Evolutionary conservation across 2,113 vertebrate species (phyloP).

Genomic region (Balaeniceps rex): DNA sequence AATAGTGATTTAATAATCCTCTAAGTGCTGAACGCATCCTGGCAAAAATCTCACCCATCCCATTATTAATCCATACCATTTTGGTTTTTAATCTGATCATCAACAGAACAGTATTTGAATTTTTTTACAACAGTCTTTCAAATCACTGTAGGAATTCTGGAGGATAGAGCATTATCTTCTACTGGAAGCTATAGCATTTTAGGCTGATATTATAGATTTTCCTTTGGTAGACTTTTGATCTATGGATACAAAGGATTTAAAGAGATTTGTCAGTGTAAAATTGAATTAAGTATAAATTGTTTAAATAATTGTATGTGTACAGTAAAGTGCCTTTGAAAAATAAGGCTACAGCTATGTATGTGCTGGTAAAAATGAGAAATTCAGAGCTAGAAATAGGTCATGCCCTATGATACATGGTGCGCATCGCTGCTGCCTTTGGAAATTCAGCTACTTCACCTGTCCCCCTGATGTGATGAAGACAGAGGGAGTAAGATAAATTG

Average conservation of each 20-base stretch:
- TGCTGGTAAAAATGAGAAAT: conserved; percentile 50
- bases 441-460: conserved; percentile 56
- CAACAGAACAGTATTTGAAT: not conserved
- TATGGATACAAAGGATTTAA: not conserved
- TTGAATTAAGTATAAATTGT: not conserved
- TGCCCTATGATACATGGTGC: conserved; percentile 20
- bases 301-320: not conserved
- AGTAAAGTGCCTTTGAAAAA: conserved; percentile 31
- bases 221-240: not conserved
- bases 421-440: conserved; percentile 55
- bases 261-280: conserved; percentile 20
- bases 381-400: not conserved
- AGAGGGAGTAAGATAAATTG: conserved; percentile 63
- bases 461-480: conserved; percentile 9
- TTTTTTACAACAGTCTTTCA: not conserved
- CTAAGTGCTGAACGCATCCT: not conserved
- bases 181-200: not conserved
- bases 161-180: not conserved
- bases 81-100: not conserved
- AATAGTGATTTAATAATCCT: not conserved
- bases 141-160: not conserved
- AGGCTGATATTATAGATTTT: not conserved
- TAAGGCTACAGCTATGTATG: not conserved
- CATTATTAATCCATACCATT: not conserved
- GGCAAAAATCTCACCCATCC: not conserved